Base-by-base conservation (phyloP, 2,797 vertebrate genomes). In the Miichthys miiuy region DNA sequence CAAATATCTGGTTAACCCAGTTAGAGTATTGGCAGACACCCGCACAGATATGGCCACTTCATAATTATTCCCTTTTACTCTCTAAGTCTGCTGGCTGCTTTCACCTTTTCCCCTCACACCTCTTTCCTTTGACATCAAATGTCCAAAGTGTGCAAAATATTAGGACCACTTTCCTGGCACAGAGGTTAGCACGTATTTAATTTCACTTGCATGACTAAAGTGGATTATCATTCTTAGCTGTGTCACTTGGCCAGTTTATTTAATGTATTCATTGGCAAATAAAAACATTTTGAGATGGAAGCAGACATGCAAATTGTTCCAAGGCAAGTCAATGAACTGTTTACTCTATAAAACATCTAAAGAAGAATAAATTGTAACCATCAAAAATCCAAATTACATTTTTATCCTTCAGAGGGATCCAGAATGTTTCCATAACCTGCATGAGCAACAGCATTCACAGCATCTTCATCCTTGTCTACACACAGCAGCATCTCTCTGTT, bases 1-100 rank as follows among this genome's bases (percentile, higher is more conserved):
- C 78, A 91, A 91, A 91, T 91, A 91, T 88, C 79, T 82, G 71
- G 86, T 89, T 90, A 89, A 91, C 91, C 84, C 80, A 89, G 76
- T 91, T 88, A 79, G 72, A 87, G 73, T 41, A 27, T 11, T 70
- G 72, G 65, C 61, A 66, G 41, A 77, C 81, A 55, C 73, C 63
- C 52, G 62, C 12, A 0, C 55, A 65, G 56, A 82, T 65, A 68
- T n/a, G 44, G 57, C 57, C 42, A 48, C 1, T 11, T 41, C 57
- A 52, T 52, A 72, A 83, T 79, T 44, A 86, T 68, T 83, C 34
- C 7, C 5, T 62, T 60, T 84, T 27, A 42, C 34, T 63, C 14
- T 75, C 51, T 68, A 20, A 55, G 21, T 83, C 51, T 46, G 64
- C 42, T 41, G 1, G 21, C 52, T 68, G 69, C 56, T 67, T 60